Percentiles rank a stretch among this genome's conserved stretches.
phyloP scores from a whole-genome alignment of 1,140 invertebrate genomes.

The Drosophila burlai region DNA sequence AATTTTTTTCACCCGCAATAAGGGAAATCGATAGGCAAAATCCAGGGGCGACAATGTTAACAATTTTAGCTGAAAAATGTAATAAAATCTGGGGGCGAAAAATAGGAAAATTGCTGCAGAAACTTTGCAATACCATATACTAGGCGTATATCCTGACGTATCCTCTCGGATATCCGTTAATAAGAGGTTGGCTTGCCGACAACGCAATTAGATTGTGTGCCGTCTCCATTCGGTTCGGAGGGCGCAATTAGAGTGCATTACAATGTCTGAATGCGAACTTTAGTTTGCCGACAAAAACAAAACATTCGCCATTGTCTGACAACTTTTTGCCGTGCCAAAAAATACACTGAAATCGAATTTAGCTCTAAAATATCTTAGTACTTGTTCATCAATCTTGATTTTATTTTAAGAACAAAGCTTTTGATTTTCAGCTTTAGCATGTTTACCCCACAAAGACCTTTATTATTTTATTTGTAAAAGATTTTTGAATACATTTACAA shows the following conservation, averaged over 20 bases:
- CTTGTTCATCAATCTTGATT: no score
- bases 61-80: slow-evolving; percentile 41
- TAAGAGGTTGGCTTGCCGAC: slow-evolving; percentile 25
- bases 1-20: slow-evolving; percentile 23
- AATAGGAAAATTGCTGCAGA: slow-evolving; percentile 28
- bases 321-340: slow-evolving; percentile 12
- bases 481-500: not conserved
- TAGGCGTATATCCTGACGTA: not conserved
- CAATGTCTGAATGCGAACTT: slow-evolving; percentile 44
- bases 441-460: no score
- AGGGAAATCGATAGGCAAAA: slow-evolving; percentile 23
- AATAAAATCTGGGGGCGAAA: slow-evolving; percentile 23
- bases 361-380: no score
- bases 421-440: no score
- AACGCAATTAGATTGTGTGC: slow-evolving; percentile 21
- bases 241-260: slow-evolving; percentile 62
- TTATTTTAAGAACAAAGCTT: not conserved
- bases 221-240: slow-evolving; percentile 8
- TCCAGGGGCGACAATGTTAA: slow-evolving; percentile 22
- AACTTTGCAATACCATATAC: slow-evolving; percentile 43
- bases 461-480: not conserved
- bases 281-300: slow-evolving; percentile 22
- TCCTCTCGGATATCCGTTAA: slow-evolving; percentile 36
- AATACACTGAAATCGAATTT: not conserved
- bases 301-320: slow-evolving; percentile 35